These are phyloP conservation scores for Chrysaora quinquecirrha DNA, from an alignment of 30 jellyfish, hydroid and myxozoan genomes.

Conservation along the genomic window DNA sequence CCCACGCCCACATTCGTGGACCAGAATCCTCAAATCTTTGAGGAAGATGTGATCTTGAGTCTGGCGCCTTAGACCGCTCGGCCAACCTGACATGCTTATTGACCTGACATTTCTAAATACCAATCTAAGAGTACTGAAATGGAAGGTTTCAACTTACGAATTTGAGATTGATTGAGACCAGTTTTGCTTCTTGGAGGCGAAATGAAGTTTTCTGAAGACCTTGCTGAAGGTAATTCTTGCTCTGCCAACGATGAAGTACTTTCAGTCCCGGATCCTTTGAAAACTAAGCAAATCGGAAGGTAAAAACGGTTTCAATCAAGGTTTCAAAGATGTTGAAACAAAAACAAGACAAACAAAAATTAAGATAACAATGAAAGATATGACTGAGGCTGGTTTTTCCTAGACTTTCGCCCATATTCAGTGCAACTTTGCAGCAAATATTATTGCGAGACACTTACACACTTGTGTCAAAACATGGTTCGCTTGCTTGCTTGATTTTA, in stretches of 20 bases:
- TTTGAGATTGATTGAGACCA: background rate
- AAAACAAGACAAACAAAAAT: background rate
- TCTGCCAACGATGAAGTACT: constrained; percentile 41
- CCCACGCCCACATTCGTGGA: constrained; percentile 99
- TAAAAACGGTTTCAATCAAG: no score
- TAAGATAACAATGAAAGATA: background rate
- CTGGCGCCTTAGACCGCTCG: constrained; percentile 99
- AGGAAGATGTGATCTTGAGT: constrained; percentile 80
- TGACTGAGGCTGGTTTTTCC: no score
- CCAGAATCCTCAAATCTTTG: constrained; percentile 83
- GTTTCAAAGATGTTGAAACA: no score
- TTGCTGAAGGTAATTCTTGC: constrained; percentile 46
- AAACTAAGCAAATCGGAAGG: no score
- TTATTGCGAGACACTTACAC: no score
- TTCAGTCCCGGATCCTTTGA: constrained; percentile 28
- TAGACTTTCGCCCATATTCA: no score
- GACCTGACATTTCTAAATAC: no score
- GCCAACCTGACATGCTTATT: constrained; percentile 79
- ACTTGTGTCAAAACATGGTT: no score
- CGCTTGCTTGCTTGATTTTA: no score
- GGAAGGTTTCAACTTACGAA: no score
- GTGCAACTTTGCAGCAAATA: no score
- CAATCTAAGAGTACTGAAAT: no score
- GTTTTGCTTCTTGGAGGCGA: constrained; percentile 32
- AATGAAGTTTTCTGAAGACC: constrained; percentile 13